Evolutionary conservation across 2,797 vertebrate species (phyloP), one percentile per base, ranked within the genome.

Genomic region (Parauchenoglanis punctatus): DNA sequence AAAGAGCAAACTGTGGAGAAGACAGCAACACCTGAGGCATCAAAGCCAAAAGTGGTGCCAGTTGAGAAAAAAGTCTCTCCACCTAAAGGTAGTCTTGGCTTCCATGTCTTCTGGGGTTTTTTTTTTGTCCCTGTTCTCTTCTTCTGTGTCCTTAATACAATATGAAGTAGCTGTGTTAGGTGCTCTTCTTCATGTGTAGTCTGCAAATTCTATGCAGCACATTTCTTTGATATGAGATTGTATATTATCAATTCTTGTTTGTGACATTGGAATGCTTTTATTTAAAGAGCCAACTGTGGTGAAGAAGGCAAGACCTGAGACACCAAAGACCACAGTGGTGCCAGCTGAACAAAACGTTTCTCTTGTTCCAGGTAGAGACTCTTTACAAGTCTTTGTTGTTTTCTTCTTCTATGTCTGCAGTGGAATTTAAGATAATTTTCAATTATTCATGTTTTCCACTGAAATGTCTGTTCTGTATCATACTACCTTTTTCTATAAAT

Each of bases 311-410:
- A 28, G 17, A 65, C 82, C 84, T 70, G 73, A 87, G 44, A 59
- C 90, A 90, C 49, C 90, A 91, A 90, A 92, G 83, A 85, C 87
- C 83, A 83, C 65, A 87, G 72, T 59, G 81, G n/a, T 81, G 52
- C 80, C 91, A 70, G 12, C 83, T 83, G 94, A 94, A 92, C 68
- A 96, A 90, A 96, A 95, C 91, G 89, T 96, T 0, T 88, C 92
- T 90, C 94, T 96, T 91, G 87, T 93, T 83, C 94, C 96, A 98
- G 97, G 97, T 98, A 98, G 44, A 54, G 49, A 77, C 35, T 61
- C 11, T 65, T 35, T 80, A 54, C 6, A n/a, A 67, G 31, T 59
- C 44, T 13, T 80, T n/a, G 28, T 11, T 72, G 8, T 80, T 35
- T 6, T 44, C 6, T 7, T 81, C 25, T 67, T 52, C 17, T 20